Percentiles rank a stretch among this genome's conserved stretches.
phyloP scores from a whole-genome alignment of 2,797 vertebrate genomes.

The Epinephelus coioides region DNA sequence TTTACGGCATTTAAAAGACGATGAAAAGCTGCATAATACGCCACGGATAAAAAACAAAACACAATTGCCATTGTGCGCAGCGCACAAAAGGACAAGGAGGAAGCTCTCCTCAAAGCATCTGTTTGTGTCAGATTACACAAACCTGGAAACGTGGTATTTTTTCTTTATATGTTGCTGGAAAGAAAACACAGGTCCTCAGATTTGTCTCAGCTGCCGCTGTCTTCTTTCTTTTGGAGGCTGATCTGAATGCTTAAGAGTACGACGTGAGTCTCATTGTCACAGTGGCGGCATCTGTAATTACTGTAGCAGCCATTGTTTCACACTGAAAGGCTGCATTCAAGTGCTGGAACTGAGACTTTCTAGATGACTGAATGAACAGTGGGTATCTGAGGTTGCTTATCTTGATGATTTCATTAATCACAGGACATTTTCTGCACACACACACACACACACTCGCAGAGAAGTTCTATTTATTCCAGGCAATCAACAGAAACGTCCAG shows the following conservation, averaged over 20 bases:
- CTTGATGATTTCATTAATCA: conserved; percentile 56
- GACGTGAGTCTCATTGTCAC: conserved; percentile 39
- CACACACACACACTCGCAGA: not conserved
- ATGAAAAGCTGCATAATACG: conserved; percentile 60
- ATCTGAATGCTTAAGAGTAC: conserved; percentile 52
- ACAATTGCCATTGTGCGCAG: conserved; percentile 67
- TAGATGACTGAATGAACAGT: conserved; percentile 32
- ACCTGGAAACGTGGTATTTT: conserved; percentile 43
- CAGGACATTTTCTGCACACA: conserved; percentile 13
- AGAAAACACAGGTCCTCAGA: conserved; percentile 48
- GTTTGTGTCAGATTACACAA: conserved; percentile 77
- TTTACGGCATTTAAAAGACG: conserved; percentile 41
- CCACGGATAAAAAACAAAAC: conserved; percentile 23
- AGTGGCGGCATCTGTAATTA: conserved; percentile 58
- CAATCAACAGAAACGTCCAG: conserved; percentile 22
- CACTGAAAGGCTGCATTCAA: conserved; percentile 56
- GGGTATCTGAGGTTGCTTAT: conserved; percentile 49
- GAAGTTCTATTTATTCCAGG: conserved; percentile 7
- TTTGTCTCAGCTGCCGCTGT: not conserved
- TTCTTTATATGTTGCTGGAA: conserved; percentile 39
- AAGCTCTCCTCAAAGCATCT: conserved; percentile 50
- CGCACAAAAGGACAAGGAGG: conserved; percentile 45
- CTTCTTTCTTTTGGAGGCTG: conserved; percentile 37
- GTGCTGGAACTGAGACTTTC: conserved; percentile 46
- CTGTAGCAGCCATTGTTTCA: conserved; percentile 64